Evolutionary conservation across 2,113 vertebrate genomes (phyloP).

Genomic region (Xenopus borealis): DNA sequence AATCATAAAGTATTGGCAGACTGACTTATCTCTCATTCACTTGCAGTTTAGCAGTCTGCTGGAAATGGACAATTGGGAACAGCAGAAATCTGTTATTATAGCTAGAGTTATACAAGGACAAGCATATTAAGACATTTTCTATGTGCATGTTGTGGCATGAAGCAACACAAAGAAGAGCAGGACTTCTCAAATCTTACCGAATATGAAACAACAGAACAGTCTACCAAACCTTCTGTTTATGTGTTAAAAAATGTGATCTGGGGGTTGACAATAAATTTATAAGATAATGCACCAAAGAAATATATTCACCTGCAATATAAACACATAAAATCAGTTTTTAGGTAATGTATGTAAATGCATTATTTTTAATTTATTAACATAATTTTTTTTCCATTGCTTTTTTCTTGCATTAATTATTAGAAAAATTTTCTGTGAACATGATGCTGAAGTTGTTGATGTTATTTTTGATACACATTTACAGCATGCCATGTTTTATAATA

Average conservation of each 20-base stretch:
- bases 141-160: slow-evolving; percentile 1
- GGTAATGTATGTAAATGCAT: slow-evolving; percentile 27
- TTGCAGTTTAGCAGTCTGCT: slow-evolving; percentile 40
- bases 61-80: slow-evolving; percentile 31
- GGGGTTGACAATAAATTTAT: no score
- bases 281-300: no score
- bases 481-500: slow-evolving; percentile 30
- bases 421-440: slow-evolving; percentile 10
- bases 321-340: no score
- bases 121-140: slow-evolving; percentile 17
- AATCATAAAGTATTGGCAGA: slow-evolving; percentile 41
- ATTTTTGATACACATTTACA: slow-evolving; percentile 32
- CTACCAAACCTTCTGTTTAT: no score
- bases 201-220: no score
- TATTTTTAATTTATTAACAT: slow-evolving; percentile 32
- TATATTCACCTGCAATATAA: no score
- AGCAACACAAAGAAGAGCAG: neutral
- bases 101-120: slow-evolving; percentile 35
- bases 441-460: slow-evolving; percentile 27
- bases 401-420: slow-evolving; percentile 34
- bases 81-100: slow-evolving; percentile 36
- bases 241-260: no score
- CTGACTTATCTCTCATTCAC: slow-evolving; percentile 34
- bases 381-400: slow-evolving; percentile 18
- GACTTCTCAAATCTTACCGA: no score